Conservation (phyloP, 2,797 vertebrate species). For the Momotus momota region DNA sequence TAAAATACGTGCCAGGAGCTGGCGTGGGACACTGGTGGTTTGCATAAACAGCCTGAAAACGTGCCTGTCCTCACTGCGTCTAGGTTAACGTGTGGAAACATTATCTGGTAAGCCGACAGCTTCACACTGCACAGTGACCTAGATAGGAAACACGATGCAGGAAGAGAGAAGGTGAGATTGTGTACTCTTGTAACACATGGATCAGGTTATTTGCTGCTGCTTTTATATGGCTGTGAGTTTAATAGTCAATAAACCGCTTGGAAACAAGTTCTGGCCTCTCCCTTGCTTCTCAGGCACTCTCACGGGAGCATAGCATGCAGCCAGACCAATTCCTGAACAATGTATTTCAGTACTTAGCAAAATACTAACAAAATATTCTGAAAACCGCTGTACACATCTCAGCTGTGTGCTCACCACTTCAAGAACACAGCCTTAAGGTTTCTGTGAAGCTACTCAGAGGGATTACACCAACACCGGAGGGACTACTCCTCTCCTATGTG, state of each 20-base stretch:
- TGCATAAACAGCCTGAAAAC: constrained; percentile 24
- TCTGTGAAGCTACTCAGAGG: neutral
- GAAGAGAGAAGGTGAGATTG: constrained; percentile 20
- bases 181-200: neutral
- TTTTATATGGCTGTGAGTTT: constrained; percentile 23
- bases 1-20: neutral
- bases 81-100: constrained; percentile 18
- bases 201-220: constrained; percentile 20
- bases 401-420: neutral
- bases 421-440: neutral
- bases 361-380: constrained; percentile 23
- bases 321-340: neutral
- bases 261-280: constrained; percentile 34
- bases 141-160: constrained; percentile 43
- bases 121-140: constrained; percentile 18
- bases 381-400: neutral
- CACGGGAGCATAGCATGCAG: neutral
- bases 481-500: neutral
- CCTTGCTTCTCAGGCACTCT: neutral
- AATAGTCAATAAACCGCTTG: constrained; percentile 4
- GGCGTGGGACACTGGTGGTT: neutral
- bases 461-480: neutral
- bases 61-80: neutral
- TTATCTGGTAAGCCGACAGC: constrained; percentile 35
- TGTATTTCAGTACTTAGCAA: neutral